phyloP scores from a whole-genome alignment of 2,113 vertebrate species.

The Protobothrops flavoviridis region DNA sequence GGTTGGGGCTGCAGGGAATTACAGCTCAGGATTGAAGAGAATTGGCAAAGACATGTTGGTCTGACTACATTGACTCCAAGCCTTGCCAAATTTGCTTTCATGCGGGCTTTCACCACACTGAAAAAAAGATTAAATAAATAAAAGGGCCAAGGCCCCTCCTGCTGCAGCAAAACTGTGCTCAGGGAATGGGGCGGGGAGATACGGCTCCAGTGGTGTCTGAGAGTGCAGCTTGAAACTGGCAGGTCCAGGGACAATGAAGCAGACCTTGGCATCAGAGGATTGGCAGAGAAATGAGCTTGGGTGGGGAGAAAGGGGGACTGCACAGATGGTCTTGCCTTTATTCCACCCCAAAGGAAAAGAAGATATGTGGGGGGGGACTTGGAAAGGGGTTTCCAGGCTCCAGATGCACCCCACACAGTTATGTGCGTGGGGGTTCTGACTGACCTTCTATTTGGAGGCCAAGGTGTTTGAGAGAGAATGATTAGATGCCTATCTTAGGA shows the following conservation, averaged over 20 bases:
- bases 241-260: slow-evolving; percentile 15
- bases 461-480: background rate
- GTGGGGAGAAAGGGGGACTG: slow-evolving; percentile 3
- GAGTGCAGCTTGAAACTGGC: slow-evolving; percentile 21
- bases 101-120: background rate
- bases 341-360: slow-evolving; percentile 21
- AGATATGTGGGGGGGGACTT: background rate
- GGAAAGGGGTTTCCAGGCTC: background rate
- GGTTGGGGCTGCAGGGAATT: background rate
- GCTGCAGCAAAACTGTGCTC: slow-evolving; percentile 14
- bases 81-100: slow-evolving; percentile 26
- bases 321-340: slow-evolving; percentile 38
- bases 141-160: slow-evolving; percentile 16
- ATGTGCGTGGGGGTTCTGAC: background rate
- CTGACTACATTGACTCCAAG: background rate
- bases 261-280: slow-evolving; percentile 26
- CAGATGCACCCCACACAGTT: background rate
- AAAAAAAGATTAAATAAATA: slow-evolving; percentile 13
- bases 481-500: background rate
- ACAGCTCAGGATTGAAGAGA: background rate
- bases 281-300: slow-evolving; percentile 29
- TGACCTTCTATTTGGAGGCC: background rate
- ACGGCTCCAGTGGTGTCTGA: background rate
- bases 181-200: background rate
- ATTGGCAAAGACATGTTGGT: background rate